These are phyloP conservation scores for Columba janthina DNA, from an alignment of 2,113 vertebrate species.

Conservation along the genomic window DNA sequence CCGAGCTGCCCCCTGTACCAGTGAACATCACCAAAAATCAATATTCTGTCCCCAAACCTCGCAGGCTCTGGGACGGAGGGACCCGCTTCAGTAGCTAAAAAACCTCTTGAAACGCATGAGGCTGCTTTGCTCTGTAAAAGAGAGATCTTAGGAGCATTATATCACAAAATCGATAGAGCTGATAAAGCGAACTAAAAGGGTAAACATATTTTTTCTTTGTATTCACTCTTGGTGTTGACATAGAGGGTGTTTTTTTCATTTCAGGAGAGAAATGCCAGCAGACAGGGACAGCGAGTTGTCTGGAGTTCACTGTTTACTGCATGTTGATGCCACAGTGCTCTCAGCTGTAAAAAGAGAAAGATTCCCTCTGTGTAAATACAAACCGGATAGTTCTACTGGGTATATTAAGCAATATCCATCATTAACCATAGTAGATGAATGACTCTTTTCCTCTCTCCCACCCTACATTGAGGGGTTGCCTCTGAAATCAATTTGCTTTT, in stretches of 20 bases:
- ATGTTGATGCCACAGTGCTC: neutral
- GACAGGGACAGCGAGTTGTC: neutral
- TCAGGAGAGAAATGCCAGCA: neutral
- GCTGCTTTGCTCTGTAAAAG: neutral
- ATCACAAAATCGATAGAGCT: constrained; percentile 4
- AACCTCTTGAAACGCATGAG: neutral
- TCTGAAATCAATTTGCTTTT: neutral
- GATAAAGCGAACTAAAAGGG: neutral
- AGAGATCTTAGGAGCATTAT: neutral
- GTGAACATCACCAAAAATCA: neutral
- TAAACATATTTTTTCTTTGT: neutral
- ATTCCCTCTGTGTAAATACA: neutral
- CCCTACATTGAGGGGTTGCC: neutral
- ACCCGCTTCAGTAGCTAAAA: neutral
- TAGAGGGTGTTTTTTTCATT: neutral
- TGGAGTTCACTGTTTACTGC: neutral
- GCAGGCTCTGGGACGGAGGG: fast-evolving
- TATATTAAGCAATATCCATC: neutral
- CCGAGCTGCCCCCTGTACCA: fast-evolving
- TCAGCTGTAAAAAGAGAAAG: neutral
- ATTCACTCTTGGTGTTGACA: neutral
- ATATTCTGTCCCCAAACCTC: too few relatives aligned
- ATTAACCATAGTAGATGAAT: neutral
- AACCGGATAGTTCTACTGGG: neutral
- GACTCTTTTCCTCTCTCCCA: neutral